Base-by-base conservation (phyloP, 1,140 invertebrate species). In the Zophobas atratus region DNA sequence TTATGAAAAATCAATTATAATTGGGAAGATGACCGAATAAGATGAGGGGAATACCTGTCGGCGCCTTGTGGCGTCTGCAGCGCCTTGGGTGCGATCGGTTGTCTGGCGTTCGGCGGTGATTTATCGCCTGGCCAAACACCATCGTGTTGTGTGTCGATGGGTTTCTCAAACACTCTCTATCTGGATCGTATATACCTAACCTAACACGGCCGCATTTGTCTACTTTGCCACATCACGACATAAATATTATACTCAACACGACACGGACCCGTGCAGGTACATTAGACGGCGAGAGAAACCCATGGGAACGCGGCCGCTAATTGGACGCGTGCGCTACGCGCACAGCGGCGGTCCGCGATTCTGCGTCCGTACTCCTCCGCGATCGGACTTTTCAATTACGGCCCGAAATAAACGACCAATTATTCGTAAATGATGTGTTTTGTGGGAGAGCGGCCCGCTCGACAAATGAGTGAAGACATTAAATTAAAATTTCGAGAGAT, bases 401-500 rank as follows among this genome's bases (percentile, higher is more conserved):
- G 3, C 6, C 3, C 49, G 43, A 46, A 46, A 46, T 46, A 46
- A 46, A 46, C 49, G 49, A 20, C 49, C 49, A 51, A 51, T 51
- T 51, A 51, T 51, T 51, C 49, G 49, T 51, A 51, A 51, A 51
- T 51, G 49, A 51, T 51, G 49, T 51, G 49, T 51, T 51, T 51
- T 51, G 49, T 51, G 20, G 20, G 49, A 51, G 49, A 51, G 49
- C 49, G 49, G 49, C 49, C 6, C 20, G 20, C 20, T 51, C n/a
- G 33, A 63, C 74, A 76, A 76, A 76, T 56, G 75, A 53, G 43
- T 56, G 36, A 71, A 55, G 75, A 55, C 63, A 70, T 77, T 77
- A 77, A 77, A 55, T 77, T 70, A 49, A 71, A 77, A 71, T 77
- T 77, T 70, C 60, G 67, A 57, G 63, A 48, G 76, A 74, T 77